phyloP scores from a whole-genome alignment of 2,113 vertebrate species.

The Cinclus mexicanus region DNA sequence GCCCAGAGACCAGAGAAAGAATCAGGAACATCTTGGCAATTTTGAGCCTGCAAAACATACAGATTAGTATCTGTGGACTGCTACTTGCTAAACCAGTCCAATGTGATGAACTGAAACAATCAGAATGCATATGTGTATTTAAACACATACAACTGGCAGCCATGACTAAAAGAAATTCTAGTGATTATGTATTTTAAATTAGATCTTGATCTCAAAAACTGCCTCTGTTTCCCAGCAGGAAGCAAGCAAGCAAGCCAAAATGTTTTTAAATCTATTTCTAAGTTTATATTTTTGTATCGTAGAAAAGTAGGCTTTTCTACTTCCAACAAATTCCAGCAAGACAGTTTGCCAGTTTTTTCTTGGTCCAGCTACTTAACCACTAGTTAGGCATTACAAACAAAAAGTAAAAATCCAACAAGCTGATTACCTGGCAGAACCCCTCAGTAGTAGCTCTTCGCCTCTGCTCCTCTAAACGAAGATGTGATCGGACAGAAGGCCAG shows the following conservation, averaged over 20 bases:
- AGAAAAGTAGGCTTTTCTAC: not conserved
- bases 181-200: not conserved
- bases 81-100: not conserved
- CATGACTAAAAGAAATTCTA: not conserved
- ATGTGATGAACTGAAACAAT: not conserved
- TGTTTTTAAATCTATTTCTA: not conserved
- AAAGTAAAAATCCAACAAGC: not conserved
- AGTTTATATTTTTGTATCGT: not conserved
- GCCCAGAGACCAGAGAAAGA: conserved; percentile 25
- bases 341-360: not conserved
- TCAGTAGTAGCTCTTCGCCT: not conserved
- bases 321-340: not conserved
- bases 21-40: conserved; percentile 55
- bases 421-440: conserved; percentile 52
- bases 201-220: not conserved
- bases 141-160: not conserved
- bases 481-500: not conserved
- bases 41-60: not conserved
- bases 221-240: not conserved
- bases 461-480: not conserved
- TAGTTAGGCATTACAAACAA: not conserved
- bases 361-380: not conserved
- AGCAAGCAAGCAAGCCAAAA: not conserved
- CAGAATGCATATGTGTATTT: not conserved
- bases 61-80: not conserved